A percentile compares a stretch with the other conserved stretches of the same genome.
These are phyloP conservation scores for Homalodisca vitripennis DNA, from an alignment of 1,140 invertebrate genomes.

Conservation along the genomic window DNA sequence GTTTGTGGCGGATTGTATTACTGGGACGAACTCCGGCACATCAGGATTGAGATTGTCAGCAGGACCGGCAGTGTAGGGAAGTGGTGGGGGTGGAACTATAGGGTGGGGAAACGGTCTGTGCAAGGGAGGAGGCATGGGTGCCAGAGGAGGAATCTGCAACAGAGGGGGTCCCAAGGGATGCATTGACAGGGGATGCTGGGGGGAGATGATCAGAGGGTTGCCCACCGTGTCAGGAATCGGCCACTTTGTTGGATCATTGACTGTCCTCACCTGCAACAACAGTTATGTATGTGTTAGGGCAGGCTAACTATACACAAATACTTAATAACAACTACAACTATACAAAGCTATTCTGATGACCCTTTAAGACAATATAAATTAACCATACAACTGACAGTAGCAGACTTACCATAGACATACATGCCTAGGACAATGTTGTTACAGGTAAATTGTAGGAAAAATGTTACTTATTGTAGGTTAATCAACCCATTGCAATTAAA, in stretches of 20 bases:
- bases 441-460: too few species aligned
- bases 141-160: constrained; percentile 50
- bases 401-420: too few species aligned
- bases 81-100: constrained; percentile 27
- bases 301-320: too few species aligned
- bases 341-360: too few species aligned
- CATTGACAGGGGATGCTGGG: constrained; percentile 39
- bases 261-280: constrained; percentile 70
- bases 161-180: constrained; percentile 38
- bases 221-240: constrained; percentile 65
- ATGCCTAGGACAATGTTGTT: too few species aligned
- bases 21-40: constrained; percentile 81
- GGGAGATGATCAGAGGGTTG: constrained; percentile 44
- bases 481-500: too few species aligned
- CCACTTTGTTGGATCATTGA: constrained; percentile 80
- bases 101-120: constrained; percentile 28
- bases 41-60: constrained; percentile 73
- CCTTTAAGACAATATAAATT: too few species aligned
- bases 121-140: constrained; percentile 56
- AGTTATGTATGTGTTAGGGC: too few species aligned
- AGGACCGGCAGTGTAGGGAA: constrained; percentile 29
- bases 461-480: too few species aligned
- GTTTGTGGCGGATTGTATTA: constrained; percentile 21
- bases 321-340: too few species aligned
- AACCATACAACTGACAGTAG: too few species aligned